Evolutionary conservation across 2,113 vertebrate genomes (phyloP), one percentile per base, ranked within the genome.

Genomic region (Petromus typicus): DNA sequence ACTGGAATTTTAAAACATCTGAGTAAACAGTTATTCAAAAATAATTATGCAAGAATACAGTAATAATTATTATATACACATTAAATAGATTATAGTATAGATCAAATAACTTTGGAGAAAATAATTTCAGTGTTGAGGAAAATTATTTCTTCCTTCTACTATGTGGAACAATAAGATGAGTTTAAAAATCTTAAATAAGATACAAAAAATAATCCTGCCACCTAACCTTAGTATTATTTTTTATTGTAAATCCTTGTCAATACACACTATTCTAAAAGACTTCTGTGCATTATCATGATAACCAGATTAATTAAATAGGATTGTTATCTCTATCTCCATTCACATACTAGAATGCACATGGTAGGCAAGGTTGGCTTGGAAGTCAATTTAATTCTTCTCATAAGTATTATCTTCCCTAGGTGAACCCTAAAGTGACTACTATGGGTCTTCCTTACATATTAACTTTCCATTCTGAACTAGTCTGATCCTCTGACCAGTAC

Each of bases 161-260:
- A 85, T 7, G 57, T 37, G 23, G 64, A 91, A 85, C 14, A 89
- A 30, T 23, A 73, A 67, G 27, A 14, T 23, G 63, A 67, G 20
- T 51, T 51, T 51, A 71, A 12, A 48, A 94, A 96, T 79, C 71
- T 79, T 61, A 86, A 63, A 40, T 86, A 57, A 67, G 25, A 82
- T 69, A 69, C 86, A 88, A 51, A 80, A 64, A 12, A 76, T 20
- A 86, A 90, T 43, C n/a, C 54, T 16, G 22, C 7, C n/a, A 54
- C 5, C 13, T 75, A 40, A n/a, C 17, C 61, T n/a, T 66, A 66
- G 64, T 87, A 93, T 66, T 32, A 34, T 51, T 59, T 86, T 63
- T 79, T 25, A 66, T 16, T 64, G 32, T 13, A 0, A 91, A 37
- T 91, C 37, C 81, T n/a, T 30, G 61, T n/a, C 25, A 18, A n/a